A percentile compares a stretch with the other conserved stretches of the same genome.
Evolutionary conservation across 2,113 vertebrate genomes (phyloP).

Genomic region (Gallinago paraguaiae): DNA sequence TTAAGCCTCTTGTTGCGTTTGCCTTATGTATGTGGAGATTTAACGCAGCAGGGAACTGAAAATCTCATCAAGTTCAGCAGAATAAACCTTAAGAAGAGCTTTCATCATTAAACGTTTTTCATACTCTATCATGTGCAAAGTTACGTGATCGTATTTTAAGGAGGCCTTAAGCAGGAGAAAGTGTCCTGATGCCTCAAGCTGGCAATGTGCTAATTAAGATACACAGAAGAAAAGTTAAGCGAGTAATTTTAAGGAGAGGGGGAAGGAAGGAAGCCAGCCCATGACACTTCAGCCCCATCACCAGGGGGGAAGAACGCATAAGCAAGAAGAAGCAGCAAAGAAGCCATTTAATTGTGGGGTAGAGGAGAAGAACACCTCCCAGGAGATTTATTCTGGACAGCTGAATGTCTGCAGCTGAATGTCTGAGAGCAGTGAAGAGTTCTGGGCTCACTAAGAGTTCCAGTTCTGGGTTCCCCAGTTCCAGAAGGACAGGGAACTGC

Average conservation of each 20-base stretch:
- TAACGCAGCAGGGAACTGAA: background rate
- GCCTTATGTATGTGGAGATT: background rate
- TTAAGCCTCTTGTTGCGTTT: background rate
- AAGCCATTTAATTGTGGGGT: conserved; percentile 33
- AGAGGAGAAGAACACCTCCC: background rate
- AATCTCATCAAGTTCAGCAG: conserved; percentile 3
- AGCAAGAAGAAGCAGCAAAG: conserved; percentile 41
- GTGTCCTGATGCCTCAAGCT: background rate
- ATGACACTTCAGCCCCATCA: background rate
- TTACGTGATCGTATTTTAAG: background rate
- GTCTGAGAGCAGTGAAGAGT: background rate
- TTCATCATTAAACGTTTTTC: background rate
- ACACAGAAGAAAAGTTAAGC: background rate
- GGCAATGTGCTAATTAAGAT: background rate
- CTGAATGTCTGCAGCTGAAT: background rate
- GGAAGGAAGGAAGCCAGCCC: background rate
- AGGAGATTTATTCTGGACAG: background rate
- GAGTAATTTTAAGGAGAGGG: background rate
- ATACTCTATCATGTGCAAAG: background rate
- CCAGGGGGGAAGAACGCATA: background rate
- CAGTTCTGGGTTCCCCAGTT: too few relatives aligned
- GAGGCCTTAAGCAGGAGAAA: background rate
- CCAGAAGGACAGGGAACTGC: too few relatives aligned
- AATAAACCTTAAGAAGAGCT: background rate
- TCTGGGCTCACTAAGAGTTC: too few relatives aligned